These are phyloP conservation scores for Drosophila maculinotata DNA, from an alignment of 2,888 invertebrate species.

Conservation along the genomic window DNA sequence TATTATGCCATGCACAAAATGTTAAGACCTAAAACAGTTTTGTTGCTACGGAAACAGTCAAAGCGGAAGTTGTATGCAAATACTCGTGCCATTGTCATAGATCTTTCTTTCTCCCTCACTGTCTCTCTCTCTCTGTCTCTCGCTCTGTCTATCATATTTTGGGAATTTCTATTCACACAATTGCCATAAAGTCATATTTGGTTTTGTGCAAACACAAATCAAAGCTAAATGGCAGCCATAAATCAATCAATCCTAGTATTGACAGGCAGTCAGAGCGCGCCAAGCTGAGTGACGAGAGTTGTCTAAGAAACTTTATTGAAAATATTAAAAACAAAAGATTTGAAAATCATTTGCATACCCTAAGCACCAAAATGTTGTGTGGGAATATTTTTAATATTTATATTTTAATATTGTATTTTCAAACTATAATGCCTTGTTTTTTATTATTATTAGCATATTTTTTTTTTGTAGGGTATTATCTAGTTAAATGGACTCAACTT, in stretches of 20 bases:
- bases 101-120: not conserved
- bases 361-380: not conserved
- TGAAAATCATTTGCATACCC: conserved; percentile 16
- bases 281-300: conserved; percentile 57
- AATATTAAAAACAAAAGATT: conserved; percentile 15
- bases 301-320: conserved; percentile 44
- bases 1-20: conserved; percentile 37
- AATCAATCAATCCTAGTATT: conserved; percentile 73
- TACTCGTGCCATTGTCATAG: conserved; percentile 28
- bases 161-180: conserved; percentile 24
- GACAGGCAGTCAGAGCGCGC: conserved; percentile 58
- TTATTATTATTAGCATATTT: not conserved
- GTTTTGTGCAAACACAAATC: conserved; percentile 60
- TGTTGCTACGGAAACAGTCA: conserved; percentile 47
- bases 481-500: not conserved
- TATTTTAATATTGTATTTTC: too few species aligned
- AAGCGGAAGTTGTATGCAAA: conserved; percentile 65
- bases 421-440: too few species aligned
- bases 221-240: conserved; percentile 73
- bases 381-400: not conserved
- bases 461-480: conserved; percentile 26
- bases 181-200: conserved; percentile 44
- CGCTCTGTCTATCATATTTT: conserved; percentile 3
- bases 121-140: not conserved
- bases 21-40: conserved; percentile 36